Percentiles rank a stretch among this genome's conserved stretches.
These are phyloP conservation scores for Cataglyphis hispanica DNA, from an alignment of 1,140 invertebrate species.

Conservation along the genomic window DNA sequence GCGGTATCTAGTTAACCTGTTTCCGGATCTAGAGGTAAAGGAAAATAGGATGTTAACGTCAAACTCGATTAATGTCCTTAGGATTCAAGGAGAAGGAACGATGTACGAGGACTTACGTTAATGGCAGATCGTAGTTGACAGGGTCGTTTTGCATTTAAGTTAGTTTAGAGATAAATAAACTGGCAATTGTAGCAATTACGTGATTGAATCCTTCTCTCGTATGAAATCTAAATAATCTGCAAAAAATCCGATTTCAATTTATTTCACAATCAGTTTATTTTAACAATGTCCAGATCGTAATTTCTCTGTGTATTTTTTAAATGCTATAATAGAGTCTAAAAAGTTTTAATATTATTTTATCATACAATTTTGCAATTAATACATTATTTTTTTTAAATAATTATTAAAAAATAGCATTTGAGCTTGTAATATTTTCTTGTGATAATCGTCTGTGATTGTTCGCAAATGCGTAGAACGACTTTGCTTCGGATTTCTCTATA, in stretches of 20 bases:
- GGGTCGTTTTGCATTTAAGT: constrained; percentile 19
- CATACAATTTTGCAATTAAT: background rate
- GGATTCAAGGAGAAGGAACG: constrained; percentile 41
- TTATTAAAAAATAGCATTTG: background rate
- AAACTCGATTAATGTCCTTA: constrained; percentile 56
- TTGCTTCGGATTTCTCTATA: background rate
- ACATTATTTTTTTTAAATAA: background rate
- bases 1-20: constrained; percentile 59
- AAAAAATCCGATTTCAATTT: background rate
- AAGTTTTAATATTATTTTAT: background rate
- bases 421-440: background rate
- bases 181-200: background rate
- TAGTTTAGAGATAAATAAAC: background rate
- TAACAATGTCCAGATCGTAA: background rate
- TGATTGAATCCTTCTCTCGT: background rate
- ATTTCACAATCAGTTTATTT: no score
- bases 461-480: background rate
- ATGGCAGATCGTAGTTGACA: constrained; percentile 12
- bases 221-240: constrained; percentile 7
- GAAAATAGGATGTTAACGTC: constrained; percentile 59
- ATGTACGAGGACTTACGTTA: constrained; percentile 10
- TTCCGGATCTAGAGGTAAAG: constrained; percentile 52
- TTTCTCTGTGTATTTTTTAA: background rate
- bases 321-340: background rate
- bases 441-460: background rate